phyloP scores from a whole-genome alignment of 2,888 invertebrate genomes.

The Pyrgus malvae region DNA sequence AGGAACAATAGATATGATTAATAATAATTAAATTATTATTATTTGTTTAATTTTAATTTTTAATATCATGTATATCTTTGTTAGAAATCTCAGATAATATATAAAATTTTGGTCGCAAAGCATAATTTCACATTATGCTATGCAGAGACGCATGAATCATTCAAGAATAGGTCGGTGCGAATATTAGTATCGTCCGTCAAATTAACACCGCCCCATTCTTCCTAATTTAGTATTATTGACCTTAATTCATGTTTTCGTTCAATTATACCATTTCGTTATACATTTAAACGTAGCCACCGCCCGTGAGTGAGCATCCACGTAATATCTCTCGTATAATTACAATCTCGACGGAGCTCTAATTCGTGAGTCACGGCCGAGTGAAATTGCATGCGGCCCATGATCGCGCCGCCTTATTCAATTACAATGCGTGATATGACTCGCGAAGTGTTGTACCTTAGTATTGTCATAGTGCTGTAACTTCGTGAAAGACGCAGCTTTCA shows the following conservation, averaged over 20 bases:
- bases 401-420: conserved; percentile 67
- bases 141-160: conserved; percentile 18
- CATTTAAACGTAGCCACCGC: conserved; percentile 46
- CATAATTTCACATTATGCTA: too few species aligned
- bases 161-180: not conserved
- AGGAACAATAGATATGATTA: too few species aligned
- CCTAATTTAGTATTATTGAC: conserved; percentile 45
- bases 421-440: conserved; percentile 68
- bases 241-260: conserved; percentile 63
- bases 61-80: too few species aligned
- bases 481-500: conserved; percentile 50
- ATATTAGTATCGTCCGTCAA: conserved; percentile 5
- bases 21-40: too few species aligned
- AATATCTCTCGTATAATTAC: conserved; percentile 72
- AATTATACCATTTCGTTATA: conserved; percentile 58
- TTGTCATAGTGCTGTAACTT: conserved; percentile 53
- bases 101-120: too few species aligned
- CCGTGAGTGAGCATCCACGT: conserved; percentile 67
- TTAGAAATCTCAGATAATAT: too few species aligned
- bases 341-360: conserved; percentile 74
- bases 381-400: conserved; percentile 70
- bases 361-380: conserved; percentile 78
- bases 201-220: conserved; percentile 20
- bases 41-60: too few species aligned
- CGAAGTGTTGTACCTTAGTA: conserved; percentile 53